phyloP scores from a whole-genome alignment of 1,140 invertebrate species.

The Danaus plexippus region DNA sequence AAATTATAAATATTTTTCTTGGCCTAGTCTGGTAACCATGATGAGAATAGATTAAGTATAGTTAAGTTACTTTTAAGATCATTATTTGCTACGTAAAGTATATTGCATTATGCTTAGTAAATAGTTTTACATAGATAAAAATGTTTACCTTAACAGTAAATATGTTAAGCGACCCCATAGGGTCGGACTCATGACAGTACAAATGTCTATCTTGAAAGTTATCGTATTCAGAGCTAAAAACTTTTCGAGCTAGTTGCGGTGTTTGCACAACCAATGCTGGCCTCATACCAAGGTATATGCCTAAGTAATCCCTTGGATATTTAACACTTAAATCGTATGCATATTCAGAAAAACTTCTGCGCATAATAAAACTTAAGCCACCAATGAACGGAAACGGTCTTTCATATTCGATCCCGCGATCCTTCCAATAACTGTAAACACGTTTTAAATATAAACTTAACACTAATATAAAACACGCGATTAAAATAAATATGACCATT shows the following conservation, averaged over 20 bases:
- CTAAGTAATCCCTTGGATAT: conserved; percentile 35
- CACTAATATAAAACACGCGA: conserved; percentile 2
- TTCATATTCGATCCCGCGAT: conserved; percentile 35
- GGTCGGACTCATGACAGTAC: conserved; percentile 37
- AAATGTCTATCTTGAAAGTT: conserved; percentile 44
- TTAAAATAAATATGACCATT: not conserved
- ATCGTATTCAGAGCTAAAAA: conserved; percentile 42
- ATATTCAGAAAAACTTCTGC: conserved; percentile 40
- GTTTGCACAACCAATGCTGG: conserved; percentile 41
- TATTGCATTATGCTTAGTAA: not conserved
- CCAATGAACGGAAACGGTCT: conserved; percentile 35
- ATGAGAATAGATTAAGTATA: too few species aligned
- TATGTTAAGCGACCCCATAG: conserved; percentile 48
- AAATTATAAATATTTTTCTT: too few species aligned
- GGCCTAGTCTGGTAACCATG: too few species aligned
- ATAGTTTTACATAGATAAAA: conserved; percentile 1
- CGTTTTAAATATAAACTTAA: conserved; percentile 15
- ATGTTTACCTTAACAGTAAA: conserved; percentile 45
- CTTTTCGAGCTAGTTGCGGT: conserved; percentile 35
- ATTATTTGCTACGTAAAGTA: too few species aligned
- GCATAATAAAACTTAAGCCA: conserved; percentile 39
- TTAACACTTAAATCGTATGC: conserved; percentile 33
- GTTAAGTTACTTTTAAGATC: too few species aligned
- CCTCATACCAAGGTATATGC: conserved; percentile 39
- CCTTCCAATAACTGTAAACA: conserved; percentile 37